Evolutionary conservation across 1,140 invertebrate genomes (phyloP).

Genomic region (Archegozetes longisetosus): DNA sequence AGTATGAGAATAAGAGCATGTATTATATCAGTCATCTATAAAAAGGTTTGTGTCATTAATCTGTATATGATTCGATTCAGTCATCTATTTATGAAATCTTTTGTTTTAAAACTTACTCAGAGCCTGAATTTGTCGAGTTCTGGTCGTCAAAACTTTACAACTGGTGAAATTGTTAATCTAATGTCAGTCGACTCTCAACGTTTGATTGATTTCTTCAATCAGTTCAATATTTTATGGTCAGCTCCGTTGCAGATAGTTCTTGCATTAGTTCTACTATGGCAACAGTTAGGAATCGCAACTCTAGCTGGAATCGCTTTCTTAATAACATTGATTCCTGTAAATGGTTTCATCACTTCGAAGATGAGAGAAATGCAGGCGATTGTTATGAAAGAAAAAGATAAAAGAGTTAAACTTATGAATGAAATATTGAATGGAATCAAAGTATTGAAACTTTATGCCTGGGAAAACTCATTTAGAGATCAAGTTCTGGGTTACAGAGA

Average conservation of each 20-base stretch:
- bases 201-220: slow-evolving; percentile 8
- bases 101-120: no score
- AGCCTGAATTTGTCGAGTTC: slow-evolving; percentile 17
- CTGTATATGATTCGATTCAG: not conserved
- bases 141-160: slow-evolving; percentile 17
- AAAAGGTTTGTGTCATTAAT: slow-evolving; percentile 7
- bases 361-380: slow-evolving; percentile 36
- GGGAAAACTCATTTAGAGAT: slow-evolving; percentile 15
- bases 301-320: slow-evolving; percentile 29
- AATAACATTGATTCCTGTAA: slow-evolving; percentile 67
- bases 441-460: slow-evolving; percentile 24
- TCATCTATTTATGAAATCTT: not conserved
- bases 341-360: slow-evolving; percentile 69
- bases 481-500: not conserved
- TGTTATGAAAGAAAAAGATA: slow-evolving; percentile 29
- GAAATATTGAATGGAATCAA: slow-evolving; percentile 35
- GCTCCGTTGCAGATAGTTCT: slow-evolving; percentile 25
- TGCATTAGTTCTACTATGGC: slow-evolving; percentile 27
- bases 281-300: slow-evolving; percentile 27
- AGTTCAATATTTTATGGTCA: slow-evolving; percentile 21
- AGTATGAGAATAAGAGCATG: slow-evolving; percentile 12
- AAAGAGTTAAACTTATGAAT: slow-evolving; percentile 31
- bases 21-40: slow-evolving; percentile 16
- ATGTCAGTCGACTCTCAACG: slow-evolving; percentile 18
- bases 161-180: slow-evolving; percentile 21